Evolutionary conservation across 2,888 invertebrate genomes (phyloP).

Genomic region (Mongoloraphidia duomilia): DNA sequence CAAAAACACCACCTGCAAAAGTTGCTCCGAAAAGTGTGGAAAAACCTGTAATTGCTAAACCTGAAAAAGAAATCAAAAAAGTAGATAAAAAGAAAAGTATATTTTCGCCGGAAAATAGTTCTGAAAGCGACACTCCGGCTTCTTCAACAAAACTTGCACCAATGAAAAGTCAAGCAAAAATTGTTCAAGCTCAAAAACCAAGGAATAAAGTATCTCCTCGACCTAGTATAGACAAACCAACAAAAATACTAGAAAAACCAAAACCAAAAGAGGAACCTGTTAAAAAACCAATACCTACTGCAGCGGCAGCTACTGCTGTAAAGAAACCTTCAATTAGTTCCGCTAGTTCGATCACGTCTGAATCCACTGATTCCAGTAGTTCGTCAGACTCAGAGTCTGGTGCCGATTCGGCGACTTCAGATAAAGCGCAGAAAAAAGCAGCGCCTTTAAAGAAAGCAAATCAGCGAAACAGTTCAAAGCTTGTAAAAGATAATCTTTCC

Average conservation of each 20-base stretch:
- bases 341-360: conserved; percentile 29
- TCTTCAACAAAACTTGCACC: conserved; percentile 27
- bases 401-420: conserved; percentile 20
- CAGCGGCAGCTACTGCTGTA: conserved; percentile 21
- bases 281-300: conserved; percentile 20
- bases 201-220: conserved; percentile 28
- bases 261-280: conserved; percentile 34
- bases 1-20: conserved; percentile 28
- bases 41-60: conserved; percentile 11
- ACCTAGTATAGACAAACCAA: conserved; percentile 17
- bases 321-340: conserved; percentile 42
- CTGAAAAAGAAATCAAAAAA: conserved; percentile 18
- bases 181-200: conserved; percentile 24
- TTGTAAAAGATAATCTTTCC: conserved; percentile 16
- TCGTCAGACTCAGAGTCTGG: conserved; percentile 27
- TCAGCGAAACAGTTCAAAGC: conserved; percentile 9
- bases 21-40: conserved; percentile 23
- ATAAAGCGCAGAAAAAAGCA: conserved; percentile 25
- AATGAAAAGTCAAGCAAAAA: conserved; percentile 26
- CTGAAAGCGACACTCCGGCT: conserved; percentile 39
- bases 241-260: conserved; percentile 14
- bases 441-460: conserved; percentile 24
- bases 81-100: conserved; percentile 56
- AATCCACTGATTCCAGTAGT: conserved; percentile 21
- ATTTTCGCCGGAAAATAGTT: conserved; percentile 66